These are phyloP conservation scores for Dunckerocampus dactyliophorus DNA, from an alignment of 2,113 vertebrate genomes.

Conservation along the genomic window DNA sequence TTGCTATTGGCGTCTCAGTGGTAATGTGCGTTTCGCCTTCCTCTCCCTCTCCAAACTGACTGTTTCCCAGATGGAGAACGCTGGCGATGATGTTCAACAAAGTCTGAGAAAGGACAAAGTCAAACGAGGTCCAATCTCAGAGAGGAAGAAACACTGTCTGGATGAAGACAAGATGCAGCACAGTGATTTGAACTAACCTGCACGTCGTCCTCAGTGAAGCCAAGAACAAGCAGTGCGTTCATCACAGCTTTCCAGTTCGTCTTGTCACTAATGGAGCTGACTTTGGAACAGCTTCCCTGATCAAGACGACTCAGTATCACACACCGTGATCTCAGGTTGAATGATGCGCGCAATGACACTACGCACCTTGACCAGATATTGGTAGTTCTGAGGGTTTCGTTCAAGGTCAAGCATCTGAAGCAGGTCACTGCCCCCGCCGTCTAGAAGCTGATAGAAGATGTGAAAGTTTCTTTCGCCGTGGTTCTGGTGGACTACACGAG, in stretches of 20 bases:
- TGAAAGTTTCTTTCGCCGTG: slow-evolving; percentile 97
- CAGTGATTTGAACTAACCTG: slow-evolving; percentile 75
- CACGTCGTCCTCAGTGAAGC: slow-evolving; percentile 85
- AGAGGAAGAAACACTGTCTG: background rate
- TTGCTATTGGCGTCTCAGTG: slow-evolving; percentile 84
- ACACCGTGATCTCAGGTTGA: background rate
- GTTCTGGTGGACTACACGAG: slow-evolving; percentile 94
- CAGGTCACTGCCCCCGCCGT: slow-evolving; percentile 83
- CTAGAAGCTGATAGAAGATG: slow-evolving; percentile 96
- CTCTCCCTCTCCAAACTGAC: slow-evolving; percentile 87
- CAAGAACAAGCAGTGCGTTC: slow-evolving; percentile 82
- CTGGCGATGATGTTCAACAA: slow-evolving; percentile 87
- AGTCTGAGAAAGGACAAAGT: slow-evolving; percentile 70
- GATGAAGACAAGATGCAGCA: background rate
- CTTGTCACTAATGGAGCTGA: slow-evolving; percentile 94
- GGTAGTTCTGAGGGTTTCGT: slow-evolving; percentile 85
- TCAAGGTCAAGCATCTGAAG: slow-evolving; percentile 83
- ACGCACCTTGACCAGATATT: slow-evolving; percentile 89
- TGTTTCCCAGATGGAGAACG: slow-evolving; percentile 91
- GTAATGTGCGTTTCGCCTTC: slow-evolving; percentile 85
- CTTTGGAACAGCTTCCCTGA: slow-evolving; percentile 92
- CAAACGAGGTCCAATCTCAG: background rate
- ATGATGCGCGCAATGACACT: background rate
- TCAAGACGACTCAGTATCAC: slow-evolving; percentile 13
- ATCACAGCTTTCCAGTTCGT: slow-evolving; percentile 90